Base-by-base conservation (phyloP, 2,113 vertebrate genomes). In the Nansenia antarctica region DNA sequence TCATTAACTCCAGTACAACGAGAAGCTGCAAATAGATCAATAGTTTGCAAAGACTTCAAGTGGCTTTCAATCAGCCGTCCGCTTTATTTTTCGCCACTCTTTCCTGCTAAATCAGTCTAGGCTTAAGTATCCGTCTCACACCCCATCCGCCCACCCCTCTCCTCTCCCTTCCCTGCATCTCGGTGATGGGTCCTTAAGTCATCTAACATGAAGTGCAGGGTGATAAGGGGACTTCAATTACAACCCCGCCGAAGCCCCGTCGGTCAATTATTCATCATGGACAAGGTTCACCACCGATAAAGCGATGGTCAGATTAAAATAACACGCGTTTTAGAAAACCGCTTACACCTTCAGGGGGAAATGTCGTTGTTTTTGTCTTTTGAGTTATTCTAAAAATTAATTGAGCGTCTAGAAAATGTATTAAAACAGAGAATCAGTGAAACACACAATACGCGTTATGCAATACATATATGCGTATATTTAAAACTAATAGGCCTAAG, bases 221-320 rank as follows among this genome's bases (percentile, higher is more conserved):
- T 87, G 92, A 93, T 89, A 86, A 86, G 92, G 78, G 84, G 88
- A 90, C 90, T 90, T 91, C 92, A 88, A 86, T 86, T 88, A 92
- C 59, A 91, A 83, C 79, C 82, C 79, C 76, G 12, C 67, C 67
- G 85, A 89, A 82, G 65, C 86, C 67, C 74, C 69, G 76, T 24
- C 82, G 39, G 90, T 92, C 90, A 93, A 95, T 94, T 92, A 95
- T 93, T 94, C 92, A 92, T 79, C 42, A 73, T 65, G 62, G 70
- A 78, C 85, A 74, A 85, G 83, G 88, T 83, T 88, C 81, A 77
- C 80, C 82, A 63, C 78, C 73, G 85, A 74, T 67, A 75, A 79
- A 82, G 64, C 70, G 72, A 70, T 45, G 45, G 49, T 27, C 47
- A 27, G 55, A 73, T 67, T 61, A 45, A 37, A 47, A 62, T n/a